Conservation (phyloP, 1,140 invertebrate species). For the Hycleus phaleratus region DNA sequence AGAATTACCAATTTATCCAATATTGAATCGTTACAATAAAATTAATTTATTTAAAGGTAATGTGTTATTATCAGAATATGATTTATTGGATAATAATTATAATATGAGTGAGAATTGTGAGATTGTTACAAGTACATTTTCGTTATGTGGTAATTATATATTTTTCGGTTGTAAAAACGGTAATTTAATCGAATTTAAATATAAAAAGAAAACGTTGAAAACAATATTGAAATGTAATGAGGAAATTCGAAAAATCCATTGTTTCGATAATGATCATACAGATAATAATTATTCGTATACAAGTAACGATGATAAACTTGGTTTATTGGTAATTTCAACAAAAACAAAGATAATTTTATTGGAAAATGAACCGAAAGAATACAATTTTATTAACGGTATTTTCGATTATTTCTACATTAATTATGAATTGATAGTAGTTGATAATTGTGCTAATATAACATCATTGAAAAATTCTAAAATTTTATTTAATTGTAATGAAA, state of each 20-base stretch:
- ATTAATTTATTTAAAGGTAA: slow-evolving; percentile 17
- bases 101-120: no score
- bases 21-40: slow-evolving; percentile 11
- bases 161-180: slow-evolving; percentile 18
- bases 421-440: no score
- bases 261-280: not conserved
- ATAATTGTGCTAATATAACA: no score
- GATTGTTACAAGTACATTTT: slow-evolving; percentile 11
- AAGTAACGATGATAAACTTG: no score
- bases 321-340: no score
- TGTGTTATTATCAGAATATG: slow-evolving; percentile 16
- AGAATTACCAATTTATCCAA: slow-evolving; percentile 10
- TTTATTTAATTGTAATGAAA: no score
- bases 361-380: no score
- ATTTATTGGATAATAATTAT: slow-evolving; percentile 1
- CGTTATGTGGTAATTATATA: slow-evolving; percentile 16
- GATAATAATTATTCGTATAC: no score
- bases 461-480: no score
- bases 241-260: slow-evolving; percentile 2
- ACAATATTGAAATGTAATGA: not conserved
- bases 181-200: slow-evolving; percentile 15
- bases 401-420: no score
- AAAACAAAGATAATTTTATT: no score
- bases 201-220: slow-evolving; percentile 6
- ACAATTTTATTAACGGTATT: no score